These are phyloP conservation scores for Zaprionus nigranus DNA, from an alignment of 1,140 invertebrate species.

Conservation along the genomic window DNA sequence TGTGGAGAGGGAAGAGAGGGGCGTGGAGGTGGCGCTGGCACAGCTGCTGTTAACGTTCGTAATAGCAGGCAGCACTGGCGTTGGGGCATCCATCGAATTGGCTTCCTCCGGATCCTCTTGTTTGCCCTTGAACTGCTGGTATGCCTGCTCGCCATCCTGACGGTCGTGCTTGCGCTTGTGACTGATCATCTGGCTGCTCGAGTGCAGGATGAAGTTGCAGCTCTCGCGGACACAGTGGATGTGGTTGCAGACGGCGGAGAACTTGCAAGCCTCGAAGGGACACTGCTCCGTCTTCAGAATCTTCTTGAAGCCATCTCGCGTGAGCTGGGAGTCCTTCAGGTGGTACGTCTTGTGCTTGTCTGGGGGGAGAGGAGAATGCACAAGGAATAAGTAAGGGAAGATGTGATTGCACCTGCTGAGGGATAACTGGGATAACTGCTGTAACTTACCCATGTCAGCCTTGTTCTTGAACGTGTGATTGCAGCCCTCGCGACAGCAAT, in stretches of 20 bases:
- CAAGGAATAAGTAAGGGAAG: neutral
- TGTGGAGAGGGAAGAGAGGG: conserved; percentile 74
- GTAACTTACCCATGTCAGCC: conserved; percentile 97
- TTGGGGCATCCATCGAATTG: conserved; percentile 47
- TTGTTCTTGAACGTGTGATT: conserved; percentile 99
- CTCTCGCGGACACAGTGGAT: conserved; percentile 98
- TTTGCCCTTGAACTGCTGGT: conserved; percentile 89
- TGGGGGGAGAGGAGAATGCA: conserved; percentile 83
- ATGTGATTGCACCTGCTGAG: neutral
- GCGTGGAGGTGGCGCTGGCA: conserved; percentile 61
- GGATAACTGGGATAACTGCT: neutral
- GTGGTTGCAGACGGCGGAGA: conserved; percentile 98
- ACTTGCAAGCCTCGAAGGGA: conserved; percentile 94
- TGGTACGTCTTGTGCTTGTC: conserved; percentile 99
- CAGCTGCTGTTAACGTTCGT: conserved; percentile 36
- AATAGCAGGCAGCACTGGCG: neutral
- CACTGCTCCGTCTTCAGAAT: conserved; percentile 99
- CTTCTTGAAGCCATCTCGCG: conserved; percentile 98
- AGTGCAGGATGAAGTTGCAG: conserved; percentile 98
- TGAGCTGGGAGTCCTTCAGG: conserved; percentile 98
- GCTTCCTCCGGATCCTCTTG: conserved; percentile 55
- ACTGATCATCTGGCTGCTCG: conserved; percentile 97
- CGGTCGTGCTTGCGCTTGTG: conserved; percentile 99
- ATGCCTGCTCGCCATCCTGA: conserved; percentile 93
- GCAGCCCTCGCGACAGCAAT: conserved; percentile 95